Conservation (phyloP, 2,113 vertebrate genomes). For the Strix uralensis region DNA sequence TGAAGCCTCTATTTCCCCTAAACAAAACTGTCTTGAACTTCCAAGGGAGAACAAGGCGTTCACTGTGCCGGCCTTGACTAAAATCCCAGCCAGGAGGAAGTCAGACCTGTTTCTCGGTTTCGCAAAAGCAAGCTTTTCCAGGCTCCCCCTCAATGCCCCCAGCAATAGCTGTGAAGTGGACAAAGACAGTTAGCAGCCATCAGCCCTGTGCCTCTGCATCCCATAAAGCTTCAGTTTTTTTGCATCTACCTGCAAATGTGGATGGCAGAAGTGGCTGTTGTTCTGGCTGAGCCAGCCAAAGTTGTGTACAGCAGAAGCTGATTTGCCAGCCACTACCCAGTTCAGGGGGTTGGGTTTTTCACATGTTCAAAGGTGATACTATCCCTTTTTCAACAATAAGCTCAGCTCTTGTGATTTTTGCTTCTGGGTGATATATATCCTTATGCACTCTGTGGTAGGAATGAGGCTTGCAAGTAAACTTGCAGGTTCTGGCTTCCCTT, state of each 20-base stretch:
- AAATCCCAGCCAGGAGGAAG: constrained; percentile 8
- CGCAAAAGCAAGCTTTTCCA: neutral
- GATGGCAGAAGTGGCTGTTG: neutral
- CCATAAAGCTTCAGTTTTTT: neutral
- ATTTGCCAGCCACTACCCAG: neutral
- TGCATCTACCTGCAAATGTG: neutral
- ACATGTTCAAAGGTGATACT: neutral
- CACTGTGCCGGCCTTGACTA: constrained; percentile 30
- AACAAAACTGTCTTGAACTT: constrained; percentile 55
- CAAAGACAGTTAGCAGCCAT: neutral
- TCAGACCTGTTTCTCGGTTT: constrained; percentile 25
- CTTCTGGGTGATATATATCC: neutral
- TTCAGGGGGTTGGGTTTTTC: neutral
- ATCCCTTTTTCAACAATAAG: neutral
- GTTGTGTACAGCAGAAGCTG: neutral
- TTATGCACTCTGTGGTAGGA: neutral
- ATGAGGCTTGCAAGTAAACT: neutral
- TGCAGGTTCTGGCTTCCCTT: neutral
- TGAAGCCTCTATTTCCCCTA: constrained; percentile 21
- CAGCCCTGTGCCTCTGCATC: neutral
- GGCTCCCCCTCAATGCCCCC: no score
- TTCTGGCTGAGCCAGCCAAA: neutral
- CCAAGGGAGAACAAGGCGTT: constrained; percentile 52
- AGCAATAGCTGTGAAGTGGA: neutral
- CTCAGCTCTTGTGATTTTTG: neutral